phyloP scores from a whole-genome alignment of 1,140 invertebrate species.

The Drosophila nebulosa region DNA sequence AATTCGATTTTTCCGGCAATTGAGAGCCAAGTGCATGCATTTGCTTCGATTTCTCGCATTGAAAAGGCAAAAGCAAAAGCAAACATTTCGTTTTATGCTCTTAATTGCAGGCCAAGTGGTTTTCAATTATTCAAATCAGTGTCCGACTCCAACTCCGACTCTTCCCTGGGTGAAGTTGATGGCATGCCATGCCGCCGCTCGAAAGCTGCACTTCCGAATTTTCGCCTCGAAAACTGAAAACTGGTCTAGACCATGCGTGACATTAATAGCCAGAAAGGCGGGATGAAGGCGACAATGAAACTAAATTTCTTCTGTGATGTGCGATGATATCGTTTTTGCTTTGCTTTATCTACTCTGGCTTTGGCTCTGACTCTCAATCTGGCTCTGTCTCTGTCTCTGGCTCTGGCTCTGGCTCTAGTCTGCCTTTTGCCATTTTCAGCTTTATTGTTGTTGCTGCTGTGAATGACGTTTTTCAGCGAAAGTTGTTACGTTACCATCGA shows the following conservation, averaged over 20 bases:
- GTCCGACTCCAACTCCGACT: not conserved
- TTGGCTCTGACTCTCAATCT: not conserved
- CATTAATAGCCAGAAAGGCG: slow-evolving; percentile 45
- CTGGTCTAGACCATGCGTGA: slow-evolving; percentile 56
- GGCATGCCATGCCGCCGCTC: slow-evolving; percentile 10
- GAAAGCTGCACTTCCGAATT: slow-evolving; percentile 49
- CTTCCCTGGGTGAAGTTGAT: slow-evolving; percentile 24
- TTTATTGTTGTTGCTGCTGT: slow-evolving; percentile 33
- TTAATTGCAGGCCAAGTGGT: slow-evolving; percentile 73
- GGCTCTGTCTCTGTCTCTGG: not conserved
- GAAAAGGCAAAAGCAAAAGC: slow-evolving; percentile 62
- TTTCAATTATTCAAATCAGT: slow-evolving; percentile 75
- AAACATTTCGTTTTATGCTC: slow-evolving; percentile 71
- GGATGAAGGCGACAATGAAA: slow-evolving; percentile 33
- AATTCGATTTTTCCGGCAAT: slow-evolving; percentile 64
- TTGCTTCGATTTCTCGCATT: slow-evolving; percentile 29
- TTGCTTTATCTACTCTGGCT: slow-evolving; percentile 41
- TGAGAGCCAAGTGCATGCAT: slow-evolving; percentile 48
- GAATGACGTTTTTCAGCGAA: slow-evolving; percentile 77
- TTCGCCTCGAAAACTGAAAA: slow-evolving; percentile 33
- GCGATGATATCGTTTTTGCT: slow-evolving; percentile 44
- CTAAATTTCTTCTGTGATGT: slow-evolving; percentile 68
- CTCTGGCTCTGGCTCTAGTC: slow-evolving; percentile 2
- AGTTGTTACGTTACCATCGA: slow-evolving; percentile 74
- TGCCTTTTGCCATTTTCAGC: slow-evolving; percentile 66